Conservation (phyloP, 2,888 invertebrate genomes). For the Andrena bicolor region DNA sequence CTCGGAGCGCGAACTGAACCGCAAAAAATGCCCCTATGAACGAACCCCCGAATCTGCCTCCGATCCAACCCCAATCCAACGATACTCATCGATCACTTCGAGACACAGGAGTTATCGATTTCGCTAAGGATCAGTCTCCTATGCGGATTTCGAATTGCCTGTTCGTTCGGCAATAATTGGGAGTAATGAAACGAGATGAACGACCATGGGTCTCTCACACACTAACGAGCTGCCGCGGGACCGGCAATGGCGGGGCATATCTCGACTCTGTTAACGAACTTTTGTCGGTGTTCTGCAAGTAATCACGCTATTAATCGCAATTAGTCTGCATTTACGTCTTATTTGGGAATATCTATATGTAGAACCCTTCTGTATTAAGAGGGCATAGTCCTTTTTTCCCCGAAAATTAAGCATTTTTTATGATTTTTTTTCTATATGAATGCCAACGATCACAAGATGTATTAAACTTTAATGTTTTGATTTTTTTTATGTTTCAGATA, state of each 20-base stretch:
- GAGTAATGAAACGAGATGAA: slow-evolving; percentile 64
- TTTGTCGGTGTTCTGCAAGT: background rate
- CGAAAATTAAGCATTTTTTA: too few species aligned
- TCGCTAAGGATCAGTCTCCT: background rate
- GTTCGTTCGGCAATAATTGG: slow-evolving; percentile 57
- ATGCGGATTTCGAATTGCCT: slow-evolving; percentile 8
- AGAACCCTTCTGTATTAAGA: too few species aligned
- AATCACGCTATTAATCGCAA: too few species aligned
- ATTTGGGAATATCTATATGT: too few species aligned
- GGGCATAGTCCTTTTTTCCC: too few species aligned
- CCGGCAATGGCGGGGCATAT: background rate
- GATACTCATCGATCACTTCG: slow-evolving; percentile 17
- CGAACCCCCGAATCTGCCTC: background rate
- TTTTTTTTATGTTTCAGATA: too few species aligned
- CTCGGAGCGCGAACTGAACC: background rate
- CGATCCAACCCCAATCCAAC: background rate
- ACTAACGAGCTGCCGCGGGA: slow-evolving; percentile 27
- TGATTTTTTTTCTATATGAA: too few species aligned
- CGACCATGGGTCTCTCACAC: slow-evolving; percentile 48
- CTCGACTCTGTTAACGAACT: background rate
- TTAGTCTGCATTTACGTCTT: too few species aligned
- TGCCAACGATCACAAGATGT: too few species aligned
- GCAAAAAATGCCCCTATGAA: background rate
- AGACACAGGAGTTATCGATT: slow-evolving; percentile 3
- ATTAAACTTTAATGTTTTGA: too few species aligned